Conservation (phyloP, 2,797 vertebrate genomes). For the Pangasius sanitwongsei region DNA sequence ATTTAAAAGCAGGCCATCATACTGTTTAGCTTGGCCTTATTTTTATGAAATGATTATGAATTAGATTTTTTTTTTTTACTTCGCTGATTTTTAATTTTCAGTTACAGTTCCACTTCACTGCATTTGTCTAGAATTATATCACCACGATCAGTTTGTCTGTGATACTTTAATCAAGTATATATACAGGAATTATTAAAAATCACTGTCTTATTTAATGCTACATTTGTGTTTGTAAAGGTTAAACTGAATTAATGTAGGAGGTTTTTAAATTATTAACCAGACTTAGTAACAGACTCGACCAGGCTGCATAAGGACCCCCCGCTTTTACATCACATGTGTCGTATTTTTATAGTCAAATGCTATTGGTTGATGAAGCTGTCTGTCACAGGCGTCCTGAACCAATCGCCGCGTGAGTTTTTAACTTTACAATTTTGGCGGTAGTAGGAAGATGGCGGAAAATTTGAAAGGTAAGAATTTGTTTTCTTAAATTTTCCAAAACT, state of each 20-base stretch:
- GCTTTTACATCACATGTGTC: neutral
- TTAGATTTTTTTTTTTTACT: too few species aligned
- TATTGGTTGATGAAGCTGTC: slow-evolving; percentile 50
- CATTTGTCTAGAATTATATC: neutral
- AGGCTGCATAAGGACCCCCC: neutral
- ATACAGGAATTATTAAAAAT: neutral
- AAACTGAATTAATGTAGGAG: neutral
- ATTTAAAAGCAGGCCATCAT: neutral
- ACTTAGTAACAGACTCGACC: neutral
- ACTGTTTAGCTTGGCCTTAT: too few species aligned
- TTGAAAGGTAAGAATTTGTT: slow-evolving; percentile 61
- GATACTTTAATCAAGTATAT: neutral
- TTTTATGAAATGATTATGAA: too few species aligned
- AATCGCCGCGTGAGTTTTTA: slow-evolving; percentile 45
- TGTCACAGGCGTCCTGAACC: slow-evolving; percentile 29
- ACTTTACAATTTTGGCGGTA: slow-evolving; percentile 61
- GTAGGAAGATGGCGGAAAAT: slow-evolving; percentile 65
- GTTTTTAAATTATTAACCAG: neutral
- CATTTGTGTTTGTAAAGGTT: neutral
- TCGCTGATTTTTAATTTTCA: too few species aligned
- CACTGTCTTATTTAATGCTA: neutral
- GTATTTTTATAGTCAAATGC: neutral
- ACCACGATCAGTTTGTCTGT: neutral
- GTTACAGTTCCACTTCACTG: too few species aligned
- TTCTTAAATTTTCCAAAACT: neutral